Evolutionary conservation across 2,888 invertebrate genomes (phyloP).

Genomic region (Endotricha flammealis): DNA sequence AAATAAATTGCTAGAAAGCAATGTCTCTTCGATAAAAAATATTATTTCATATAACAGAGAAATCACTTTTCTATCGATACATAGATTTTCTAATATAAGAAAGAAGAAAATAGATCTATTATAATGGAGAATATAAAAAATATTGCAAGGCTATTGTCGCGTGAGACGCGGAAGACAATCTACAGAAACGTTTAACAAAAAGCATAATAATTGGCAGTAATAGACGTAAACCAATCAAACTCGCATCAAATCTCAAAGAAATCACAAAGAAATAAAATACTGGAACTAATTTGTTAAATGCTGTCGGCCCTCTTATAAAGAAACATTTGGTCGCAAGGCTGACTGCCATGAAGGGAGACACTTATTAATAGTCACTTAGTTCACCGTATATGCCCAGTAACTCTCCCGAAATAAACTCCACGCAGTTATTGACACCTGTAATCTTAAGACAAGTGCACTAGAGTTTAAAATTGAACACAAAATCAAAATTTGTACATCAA

Average conservation of each 20-base stretch:
- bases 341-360: constrained; percentile 29
- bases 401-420: constrained; percentile 8
- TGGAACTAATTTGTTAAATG: constrained; percentile 52
- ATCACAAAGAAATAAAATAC: constrained; percentile 34
- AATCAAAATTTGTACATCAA: not conserved
- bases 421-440: not conserved
- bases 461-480: not conserved
- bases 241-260: constrained; percentile 28
- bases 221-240: constrained; percentile 10
- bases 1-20: no score
- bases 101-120: no score
- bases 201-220: not conserved
- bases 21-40: no score
- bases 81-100: no score
- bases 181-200: not conserved
- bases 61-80: no score
- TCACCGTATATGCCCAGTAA: constrained; percentile 37
- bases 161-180: not conserved
- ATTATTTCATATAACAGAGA: no score
- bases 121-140: no score
- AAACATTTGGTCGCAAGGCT: constrained; percentile 31
- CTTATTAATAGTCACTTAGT: constrained; percentile 43
- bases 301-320: constrained; percentile 29
- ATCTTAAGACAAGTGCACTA: not conserved
- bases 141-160: not conserved